Percentiles rank a stretch among this genome's conserved stretches.
Conservation (phyloP, 2,113 vertebrate species). For the Amblyornis subalaris region DNA sequence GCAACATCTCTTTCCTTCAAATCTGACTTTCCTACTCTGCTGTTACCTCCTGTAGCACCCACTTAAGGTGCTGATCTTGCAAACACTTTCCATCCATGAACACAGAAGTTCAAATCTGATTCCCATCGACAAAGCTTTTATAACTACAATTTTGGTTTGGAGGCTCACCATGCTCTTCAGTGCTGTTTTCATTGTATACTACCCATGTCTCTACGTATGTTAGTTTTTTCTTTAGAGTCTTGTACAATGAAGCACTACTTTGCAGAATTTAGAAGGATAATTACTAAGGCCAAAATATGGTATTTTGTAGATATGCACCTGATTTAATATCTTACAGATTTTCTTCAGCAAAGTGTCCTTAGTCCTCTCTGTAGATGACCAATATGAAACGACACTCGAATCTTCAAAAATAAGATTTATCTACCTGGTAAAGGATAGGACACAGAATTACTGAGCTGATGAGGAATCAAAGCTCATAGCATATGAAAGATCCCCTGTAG, state of each 20-base stretch:
- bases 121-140: not conserved
- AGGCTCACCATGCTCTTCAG: not conserved
- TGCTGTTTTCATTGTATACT: not conserved
- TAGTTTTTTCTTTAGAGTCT: not conserved
- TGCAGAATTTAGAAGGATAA: not conserved
- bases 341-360: not conserved
- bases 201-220: not conserved
- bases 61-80: not conserved
- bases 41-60: not conserved
- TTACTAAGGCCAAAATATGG: not conserved
- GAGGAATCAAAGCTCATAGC: not conserved
- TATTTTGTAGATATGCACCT: not conserved
- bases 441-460: not conserved
- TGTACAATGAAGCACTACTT: not conserved
- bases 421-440: not conserved
- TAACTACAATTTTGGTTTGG: not conserved
- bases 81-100: not conserved
- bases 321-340: not conserved
- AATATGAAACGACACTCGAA: accelerated
- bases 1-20: not conserved
- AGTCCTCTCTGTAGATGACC: not conserved
- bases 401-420: not conserved
- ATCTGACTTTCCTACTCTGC: not conserved
- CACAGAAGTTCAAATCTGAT: not conserved
- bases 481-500: not conserved